These are phyloP conservation scores for Amphiura filiformis DNA, from an alignment of 35 echinoderm and acorn worm species.

Conservation along the genomic window DNA sequence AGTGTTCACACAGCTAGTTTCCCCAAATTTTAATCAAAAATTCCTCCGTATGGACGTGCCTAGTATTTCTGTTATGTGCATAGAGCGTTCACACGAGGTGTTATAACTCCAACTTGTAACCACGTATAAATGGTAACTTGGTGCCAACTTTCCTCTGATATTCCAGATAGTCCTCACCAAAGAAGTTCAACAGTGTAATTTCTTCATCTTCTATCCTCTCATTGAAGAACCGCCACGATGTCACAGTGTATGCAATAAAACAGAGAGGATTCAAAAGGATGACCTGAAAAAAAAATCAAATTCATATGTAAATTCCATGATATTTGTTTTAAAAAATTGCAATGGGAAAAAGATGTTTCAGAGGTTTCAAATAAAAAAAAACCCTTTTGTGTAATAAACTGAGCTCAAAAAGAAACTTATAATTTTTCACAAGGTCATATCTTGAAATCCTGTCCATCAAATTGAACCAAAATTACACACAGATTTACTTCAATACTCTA, in stretches of 20 bases:
- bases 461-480: too few relatives aligned
- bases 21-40: too few relatives aligned
- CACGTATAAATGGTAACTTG: conserved; percentile 79
- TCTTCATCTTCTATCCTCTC: conserved; percentile 95
- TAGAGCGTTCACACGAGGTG: not conserved
- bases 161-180: conserved; percentile 86
- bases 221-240: conserved; percentile 97
- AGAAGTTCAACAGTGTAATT: conserved; percentile 84
- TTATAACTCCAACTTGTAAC: conserved; percentile 61
- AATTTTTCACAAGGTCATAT: too few relatives aligned
- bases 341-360: not conserved
- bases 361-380: conserved; percentile 4
- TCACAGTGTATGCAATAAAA: conserved; percentile 69
- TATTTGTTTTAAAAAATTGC: not conserved
- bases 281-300: conserved; percentile 51
- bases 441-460: too few relatives aligned
- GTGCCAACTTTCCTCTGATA: conserved; percentile 90
- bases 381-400: not conserved
- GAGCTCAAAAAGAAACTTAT: too few relatives aligned
- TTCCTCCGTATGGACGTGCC: too few relatives aligned
- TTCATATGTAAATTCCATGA: not conserved
- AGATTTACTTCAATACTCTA: too few relatives aligned
- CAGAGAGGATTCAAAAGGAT: conserved; percentile 90
- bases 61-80: too few relatives aligned
- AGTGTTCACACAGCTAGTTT: too few relatives aligned